phyloP scores from a whole-genome alignment of 2,888 invertebrate species.

The Dromius quadrimaculatus region DNA sequence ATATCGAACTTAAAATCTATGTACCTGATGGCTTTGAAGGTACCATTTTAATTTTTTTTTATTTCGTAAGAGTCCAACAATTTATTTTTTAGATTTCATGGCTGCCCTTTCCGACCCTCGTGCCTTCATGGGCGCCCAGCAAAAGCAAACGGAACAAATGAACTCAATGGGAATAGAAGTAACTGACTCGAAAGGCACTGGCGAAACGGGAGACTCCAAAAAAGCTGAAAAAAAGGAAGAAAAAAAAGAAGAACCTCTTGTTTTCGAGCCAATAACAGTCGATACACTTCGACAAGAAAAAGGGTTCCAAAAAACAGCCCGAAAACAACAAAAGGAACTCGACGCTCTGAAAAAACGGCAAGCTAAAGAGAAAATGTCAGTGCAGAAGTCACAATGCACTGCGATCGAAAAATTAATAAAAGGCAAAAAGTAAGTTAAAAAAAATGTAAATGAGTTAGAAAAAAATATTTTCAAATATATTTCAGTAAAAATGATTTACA shows the following conservation, averaged over 20 bases:
- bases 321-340: conserved; percentile 96
- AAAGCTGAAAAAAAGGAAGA: conserved; percentile 76
- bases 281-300: conserved; percentile 91
- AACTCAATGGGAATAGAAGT: conserved; percentile 93
- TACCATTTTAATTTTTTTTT: conserved; percentile 60
- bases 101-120: conserved; percentile 96
- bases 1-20: conserved; percentile 99
- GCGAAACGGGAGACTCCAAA: conserved; percentile 59
- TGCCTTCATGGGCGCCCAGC: conserved; percentile 89
- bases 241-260: conserved; percentile 81
- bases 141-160: conserved; percentile 91
- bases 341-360: conserved; percentile 93
- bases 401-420: conserved; percentile 94
- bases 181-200: conserved; percentile 64
- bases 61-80: not conserved
- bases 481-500: conserved; percentile 84
- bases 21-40: conserved; percentile 99
- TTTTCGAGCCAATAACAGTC: conserved; percentile 91
- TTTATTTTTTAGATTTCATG: conserved; percentile 84
- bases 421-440: conserved; percentile 84
- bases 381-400: conserved; percentile 92
- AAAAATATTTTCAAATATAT: conserved; percentile 47
- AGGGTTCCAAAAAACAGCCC: conserved; percentile 89
- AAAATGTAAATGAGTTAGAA: conserved; percentile 18
- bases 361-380: conserved; percentile 88